A percentile compares a stretch with the other conserved stretches of the same genome.
Evolutionary conservation across 2,888 invertebrate species (phyloP).

Genomic region (Tachina lurida): DNA sequence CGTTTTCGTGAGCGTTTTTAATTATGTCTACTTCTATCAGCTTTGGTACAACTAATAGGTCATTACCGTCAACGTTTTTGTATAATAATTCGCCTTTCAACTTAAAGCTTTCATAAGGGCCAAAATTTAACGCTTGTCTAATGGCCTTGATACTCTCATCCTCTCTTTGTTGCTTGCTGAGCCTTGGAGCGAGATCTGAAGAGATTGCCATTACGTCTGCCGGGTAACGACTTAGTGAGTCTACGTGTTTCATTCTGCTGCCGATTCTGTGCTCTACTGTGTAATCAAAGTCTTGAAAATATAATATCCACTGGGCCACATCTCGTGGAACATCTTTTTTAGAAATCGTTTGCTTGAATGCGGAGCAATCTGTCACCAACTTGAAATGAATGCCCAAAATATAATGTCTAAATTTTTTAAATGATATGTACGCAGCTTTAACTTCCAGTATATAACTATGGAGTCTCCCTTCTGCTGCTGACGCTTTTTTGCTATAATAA

Average conservation of each 20-base stretch:
- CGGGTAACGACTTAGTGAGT: no score
- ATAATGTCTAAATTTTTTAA: no score
- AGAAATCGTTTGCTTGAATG: constrained; percentile 32
- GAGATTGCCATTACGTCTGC: neutral
- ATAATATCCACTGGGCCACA: no score
- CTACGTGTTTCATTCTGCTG: constrained; percentile 43
- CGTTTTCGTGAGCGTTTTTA: constrained; percentile 46
- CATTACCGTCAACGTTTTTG: constrained; percentile 48
- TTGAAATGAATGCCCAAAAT: no score
- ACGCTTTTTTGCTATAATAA: no score
- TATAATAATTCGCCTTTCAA: constrained; percentile 53
- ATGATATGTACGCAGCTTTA: constrained; percentile 25
- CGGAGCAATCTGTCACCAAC: no score
- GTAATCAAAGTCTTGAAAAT: constrained; percentile 50
- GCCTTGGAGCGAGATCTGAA: neutral
- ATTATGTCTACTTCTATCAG: constrained; percentile 59
- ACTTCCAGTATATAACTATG: constrained; percentile 58
- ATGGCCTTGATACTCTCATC: constrained; percentile 30
- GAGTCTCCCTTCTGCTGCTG: no score
- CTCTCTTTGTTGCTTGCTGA: neutral
- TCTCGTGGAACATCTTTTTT: no score
- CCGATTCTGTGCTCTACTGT: constrained; percentile 38
- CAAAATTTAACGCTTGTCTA: neutral
- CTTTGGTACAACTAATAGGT: constrained; percentile 64
- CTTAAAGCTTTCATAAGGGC: constrained; percentile 56